Evolutionary conservation across 2,797 vertebrate species (phyloP).

Genomic region (Fringilla coelebs): DNA sequence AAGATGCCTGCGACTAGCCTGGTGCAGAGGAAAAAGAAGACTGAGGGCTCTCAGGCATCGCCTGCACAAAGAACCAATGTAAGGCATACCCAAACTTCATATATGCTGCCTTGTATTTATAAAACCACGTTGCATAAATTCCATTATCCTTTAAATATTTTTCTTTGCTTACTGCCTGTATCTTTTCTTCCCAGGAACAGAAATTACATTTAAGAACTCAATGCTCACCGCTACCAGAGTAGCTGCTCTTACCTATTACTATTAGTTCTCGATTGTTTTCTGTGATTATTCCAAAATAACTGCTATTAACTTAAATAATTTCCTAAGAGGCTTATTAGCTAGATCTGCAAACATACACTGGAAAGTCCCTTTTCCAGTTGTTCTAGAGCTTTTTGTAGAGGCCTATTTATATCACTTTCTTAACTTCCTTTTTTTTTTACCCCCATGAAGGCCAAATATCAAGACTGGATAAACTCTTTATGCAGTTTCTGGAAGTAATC

Average conservation of each 20-base stretch:
- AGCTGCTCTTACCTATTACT: neutral
- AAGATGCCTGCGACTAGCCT: neutral
- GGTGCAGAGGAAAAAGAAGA: neutral
- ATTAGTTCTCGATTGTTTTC: neutral
- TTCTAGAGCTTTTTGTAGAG: neutral
- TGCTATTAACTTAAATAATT: constrained; percentile 10
- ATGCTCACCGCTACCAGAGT: neutral
- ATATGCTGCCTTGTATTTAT: neutral
- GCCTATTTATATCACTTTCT: neutral
- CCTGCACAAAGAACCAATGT: neutral
- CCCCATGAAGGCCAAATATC: neutral
- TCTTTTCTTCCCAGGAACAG: neutral
- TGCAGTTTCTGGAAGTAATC: neutral
- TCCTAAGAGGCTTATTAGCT: neutral
- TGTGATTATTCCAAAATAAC: constrained; percentile 45
- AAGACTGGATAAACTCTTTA: neutral
- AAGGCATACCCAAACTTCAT: neutral
- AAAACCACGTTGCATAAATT: neutral
- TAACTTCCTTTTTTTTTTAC: neutral
- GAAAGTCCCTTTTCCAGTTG: neutral
- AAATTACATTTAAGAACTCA: neutral
- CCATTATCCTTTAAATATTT: neutral
- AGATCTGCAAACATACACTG: neutral
- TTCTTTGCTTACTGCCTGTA: neutral
- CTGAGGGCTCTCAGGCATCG: neutral